Evolutionary conservation across 2,113 vertebrate genomes (phyloP).

Genomic region (Morphnarchus princeps): DNA sequence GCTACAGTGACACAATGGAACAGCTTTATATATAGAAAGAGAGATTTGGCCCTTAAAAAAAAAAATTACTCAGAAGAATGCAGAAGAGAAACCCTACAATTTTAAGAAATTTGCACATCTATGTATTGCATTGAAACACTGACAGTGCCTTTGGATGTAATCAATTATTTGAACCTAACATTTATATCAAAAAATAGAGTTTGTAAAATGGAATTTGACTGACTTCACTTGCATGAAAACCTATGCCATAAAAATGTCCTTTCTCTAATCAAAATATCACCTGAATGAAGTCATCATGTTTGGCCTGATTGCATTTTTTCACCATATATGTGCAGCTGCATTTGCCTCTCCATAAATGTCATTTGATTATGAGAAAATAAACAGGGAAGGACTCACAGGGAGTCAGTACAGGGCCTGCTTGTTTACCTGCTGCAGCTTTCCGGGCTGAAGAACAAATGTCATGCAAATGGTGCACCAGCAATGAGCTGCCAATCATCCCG

Average conservation of each 20-base stretch:
- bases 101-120: background rate
- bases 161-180: constrained; percentile 44
- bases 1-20: background rate
- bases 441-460: constrained; percentile 96
- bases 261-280: constrained; percentile 82
- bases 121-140: constrained; percentile 17
- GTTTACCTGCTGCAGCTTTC: constrained; percentile 95
- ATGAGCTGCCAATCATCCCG: constrained; percentile 92
- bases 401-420: constrained; percentile 86
- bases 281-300: constrained; percentile 85
- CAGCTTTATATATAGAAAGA: background rate
- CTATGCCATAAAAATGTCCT: constrained; percentile 77
- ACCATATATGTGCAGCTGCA: constrained; percentile 85
- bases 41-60: background rate
- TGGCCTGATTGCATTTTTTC: constrained; percentile 83
- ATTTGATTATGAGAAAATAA: constrained; percentile 97
- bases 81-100: background rate
- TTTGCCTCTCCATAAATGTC: constrained; percentile 91
- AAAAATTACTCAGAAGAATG: background rate
- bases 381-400: constrained; percentile 88
- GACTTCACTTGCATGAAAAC: constrained; percentile 67
- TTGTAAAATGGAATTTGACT: constrained; percentile 66
- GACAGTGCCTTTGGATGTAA: background rate
- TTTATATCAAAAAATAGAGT: constrained; percentile 66
- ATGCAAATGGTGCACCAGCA: constrained; percentile 97